Evolutionary conservation across 2,797 vertebrate genomes (phyloP), one percentile per base, ranked within the genome.

Genomic region (Nannoperca australis): DNA sequence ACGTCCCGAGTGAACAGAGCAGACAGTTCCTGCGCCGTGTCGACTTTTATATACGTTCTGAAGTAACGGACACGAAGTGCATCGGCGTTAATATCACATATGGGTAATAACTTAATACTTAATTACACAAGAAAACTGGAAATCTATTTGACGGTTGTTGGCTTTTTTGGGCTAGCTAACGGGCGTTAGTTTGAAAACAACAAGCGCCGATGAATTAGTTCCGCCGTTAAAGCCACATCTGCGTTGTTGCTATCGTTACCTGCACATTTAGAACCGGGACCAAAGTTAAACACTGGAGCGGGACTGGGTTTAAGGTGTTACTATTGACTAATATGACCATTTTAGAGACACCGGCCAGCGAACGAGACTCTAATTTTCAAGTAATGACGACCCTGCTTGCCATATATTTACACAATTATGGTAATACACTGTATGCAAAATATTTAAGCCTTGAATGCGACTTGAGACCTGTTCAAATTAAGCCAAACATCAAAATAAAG

Each of bases 181-280:
- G 2, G 22, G 7, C 3, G 13, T 12, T 32, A 30, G 34, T 7
- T 3, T 30, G 13, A 3, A 32, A 38, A 38, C 11, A 30, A 13
- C 60, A 54, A 34, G 15, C 20, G 11, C 14, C 3, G 36, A 27
- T 55, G 44, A 24, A 79, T 78, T 44, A 67, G 56, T 53, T 71
- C 62, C 20, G 56, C 34, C 51, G 61, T 11, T 11, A 49, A 2
- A 15, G n/a, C 30, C 32, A 30, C 62, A 49, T 36, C 42, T 3
- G 17, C 7, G 12, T 24, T 6, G 59, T 73, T 72, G 38, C 59
- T 13, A 68, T 69, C 64, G 59, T 69, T 58, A 73, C 62, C 20
- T 0, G 24, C 44, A 59, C 24, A 50, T 13, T 30, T 40, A 11
- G 42, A 47, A 3, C 27, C 4, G n/a, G 24, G 12, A n/a, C 17